These are phyloP conservation scores for Ametastegia equiseti DNA, from an alignment of 2,888 invertebrate genomes.

Conservation along the genomic window DNA sequence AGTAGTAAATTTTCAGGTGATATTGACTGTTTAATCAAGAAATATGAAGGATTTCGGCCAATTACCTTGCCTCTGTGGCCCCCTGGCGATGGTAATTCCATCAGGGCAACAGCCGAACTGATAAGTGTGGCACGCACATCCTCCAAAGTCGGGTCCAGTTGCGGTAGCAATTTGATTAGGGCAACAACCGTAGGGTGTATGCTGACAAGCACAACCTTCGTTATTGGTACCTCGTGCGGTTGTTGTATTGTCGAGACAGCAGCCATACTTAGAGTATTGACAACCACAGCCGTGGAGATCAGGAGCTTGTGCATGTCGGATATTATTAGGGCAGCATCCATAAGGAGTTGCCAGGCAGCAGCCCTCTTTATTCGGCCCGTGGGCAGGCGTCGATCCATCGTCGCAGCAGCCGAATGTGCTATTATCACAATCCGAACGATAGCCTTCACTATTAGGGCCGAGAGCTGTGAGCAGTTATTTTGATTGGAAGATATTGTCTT, in stretches of 20 bases:
- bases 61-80: slow-evolving; percentile 82
- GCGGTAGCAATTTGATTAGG: slow-evolving; percentile 90
- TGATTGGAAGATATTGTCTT: too few relatives aligned
- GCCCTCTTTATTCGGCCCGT: slow-evolving; percentile 89
- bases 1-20: slow-evolving; percentile 51
- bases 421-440: slow-evolving; percentile 83
- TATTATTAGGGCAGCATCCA: slow-evolving; percentile 96
- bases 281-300: slow-evolving; percentile 87
- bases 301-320: slow-evolving; percentile 88
- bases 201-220: slow-evolving; percentile 90
- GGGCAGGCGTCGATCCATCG: slow-evolving; percentile 90
- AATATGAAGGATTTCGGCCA: neutral
- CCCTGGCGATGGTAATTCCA: slow-evolving; percentile 86
- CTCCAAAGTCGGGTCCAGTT: slow-evolving; percentile 86
- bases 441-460: slow-evolving; percentile 86
- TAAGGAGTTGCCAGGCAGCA: slow-evolving; percentile 85
- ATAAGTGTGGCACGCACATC: slow-evolving; percentile 90
- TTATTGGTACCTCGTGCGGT: slow-evolving; percentile 87
- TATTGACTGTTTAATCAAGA: neutral
- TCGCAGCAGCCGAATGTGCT: slow-evolving; percentile 92
- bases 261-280: slow-evolving; percentile 85
- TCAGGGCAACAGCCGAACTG: slow-evolving; percentile 96
- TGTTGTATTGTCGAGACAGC: slow-evolving; percentile 91
- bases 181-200: slow-evolving; percentile 88
- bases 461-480: slow-evolving; percentile 77